Percentiles rank a stretch among this genome's conserved stretches.
Evolutionary conservation across 2,113 vertebrate species (phyloP).

Genomic region (Rhinoderma darwinii): DNA sequence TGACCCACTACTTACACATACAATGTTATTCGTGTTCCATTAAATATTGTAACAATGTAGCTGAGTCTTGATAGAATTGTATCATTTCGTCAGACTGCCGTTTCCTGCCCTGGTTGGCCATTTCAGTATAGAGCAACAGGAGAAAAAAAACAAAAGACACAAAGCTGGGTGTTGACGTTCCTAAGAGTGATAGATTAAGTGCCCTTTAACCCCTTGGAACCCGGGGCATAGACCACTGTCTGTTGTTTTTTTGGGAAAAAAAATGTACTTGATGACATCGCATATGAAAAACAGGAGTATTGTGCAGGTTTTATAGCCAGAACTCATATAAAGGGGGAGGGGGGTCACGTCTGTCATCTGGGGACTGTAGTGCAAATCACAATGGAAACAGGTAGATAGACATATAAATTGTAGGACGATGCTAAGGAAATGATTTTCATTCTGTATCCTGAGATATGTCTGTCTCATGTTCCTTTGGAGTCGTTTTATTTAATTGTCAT

Average conservation of each 20-base stretch:
- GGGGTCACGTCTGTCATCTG: not conserved
- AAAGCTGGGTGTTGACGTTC: conserved; percentile 53
- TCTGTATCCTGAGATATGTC: not conserved
- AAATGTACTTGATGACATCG: conserved; percentile 1
- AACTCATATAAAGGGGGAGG: not conserved
- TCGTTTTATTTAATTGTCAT: not conserved
- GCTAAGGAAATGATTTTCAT: not conserved
- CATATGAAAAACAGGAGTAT: not conserved
- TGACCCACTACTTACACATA: not conserved
- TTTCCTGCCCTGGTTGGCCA: conserved; percentile 42
- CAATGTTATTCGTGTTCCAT: too few species aligned
- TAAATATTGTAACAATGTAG: not conserved
- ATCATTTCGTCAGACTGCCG: conserved; percentile 36
- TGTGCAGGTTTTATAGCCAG: not conserved
- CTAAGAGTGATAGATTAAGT: conserved; percentile 47
- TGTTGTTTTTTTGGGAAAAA: conserved; percentile 24
- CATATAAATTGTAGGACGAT: not conserved
- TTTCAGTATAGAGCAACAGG: conserved; percentile 40
- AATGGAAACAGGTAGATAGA: conserved; percentile 3
- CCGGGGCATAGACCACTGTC: conserved; percentile 14
- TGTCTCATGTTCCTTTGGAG: not conserved
- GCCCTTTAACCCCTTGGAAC: conserved; percentile 44
- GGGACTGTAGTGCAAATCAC: not conserved
- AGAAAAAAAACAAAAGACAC: conserved; percentile 49
- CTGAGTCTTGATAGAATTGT: conserved; percentile 25